phyloP scores from a whole-genome alignment of 2,113 vertebrate genomes.

The Hiodon tergisus region DNA sequence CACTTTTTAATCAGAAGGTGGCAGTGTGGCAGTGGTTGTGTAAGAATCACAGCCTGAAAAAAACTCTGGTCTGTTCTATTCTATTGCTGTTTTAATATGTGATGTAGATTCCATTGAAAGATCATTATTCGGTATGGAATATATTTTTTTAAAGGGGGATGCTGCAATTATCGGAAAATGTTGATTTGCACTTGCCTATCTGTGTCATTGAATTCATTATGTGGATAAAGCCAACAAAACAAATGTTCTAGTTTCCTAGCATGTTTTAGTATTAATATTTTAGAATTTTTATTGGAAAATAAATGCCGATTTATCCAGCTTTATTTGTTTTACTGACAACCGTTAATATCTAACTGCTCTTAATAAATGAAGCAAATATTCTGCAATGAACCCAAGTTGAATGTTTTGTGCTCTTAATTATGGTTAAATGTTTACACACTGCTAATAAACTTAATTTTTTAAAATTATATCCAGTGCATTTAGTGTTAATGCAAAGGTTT shows the following conservation, averaged over 20 bases:
- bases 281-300: conserved; percentile 5
- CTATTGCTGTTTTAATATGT: conserved; percentile 12
- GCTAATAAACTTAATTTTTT: too few species aligned
- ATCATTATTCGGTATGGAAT: conserved; percentile 7
- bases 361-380: neutral
- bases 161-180: neutral
- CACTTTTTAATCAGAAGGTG: conserved; percentile 27
- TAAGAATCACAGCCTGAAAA: neutral
- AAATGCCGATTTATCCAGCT: neutral
- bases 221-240: neutral
- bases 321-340: too few species aligned
- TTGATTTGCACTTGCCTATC: neutral
- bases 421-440: too few species aligned
- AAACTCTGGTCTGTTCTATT: neutral
- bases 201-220: neutral
- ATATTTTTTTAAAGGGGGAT: neutral
- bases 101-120: conserved; percentile 17
- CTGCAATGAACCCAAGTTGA: neutral
- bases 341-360: neutral
- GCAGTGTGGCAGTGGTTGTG: conserved; percentile 25
- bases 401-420: too few species aligned
- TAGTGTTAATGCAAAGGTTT: too few species aligned
- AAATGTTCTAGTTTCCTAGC: neutral
- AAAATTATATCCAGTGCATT: too few species aligned
- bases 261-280: conserved; percentile 16